Evolutionary conservation across 2,113 vertebrate species (phyloP).

Genomic region (Microcebus murinus): DNA sequence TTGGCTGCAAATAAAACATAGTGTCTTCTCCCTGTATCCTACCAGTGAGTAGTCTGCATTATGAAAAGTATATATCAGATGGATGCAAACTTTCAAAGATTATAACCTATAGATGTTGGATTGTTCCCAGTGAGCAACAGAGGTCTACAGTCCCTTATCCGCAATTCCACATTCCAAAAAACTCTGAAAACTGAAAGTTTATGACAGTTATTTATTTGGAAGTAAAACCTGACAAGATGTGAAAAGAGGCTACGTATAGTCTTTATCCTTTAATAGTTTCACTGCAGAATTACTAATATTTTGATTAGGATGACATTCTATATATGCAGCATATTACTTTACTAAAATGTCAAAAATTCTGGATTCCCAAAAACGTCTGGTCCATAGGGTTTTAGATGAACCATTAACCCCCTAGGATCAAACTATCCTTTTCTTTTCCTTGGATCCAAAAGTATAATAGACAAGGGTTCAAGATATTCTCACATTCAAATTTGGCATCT

Average conservation of each 20-base stretch:
- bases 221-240: background rate
- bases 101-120: background rate
- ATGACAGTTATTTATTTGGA: background rate
- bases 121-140: background rate
- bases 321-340: background rate
- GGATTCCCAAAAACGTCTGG: background rate
- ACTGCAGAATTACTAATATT: background rate
- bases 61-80: background rate
- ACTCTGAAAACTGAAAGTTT: background rate
- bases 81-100: background rate
- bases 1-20: background rate
- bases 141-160: background rate
- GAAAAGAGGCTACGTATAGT: background rate
- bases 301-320: background rate
- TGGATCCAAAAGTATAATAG: background rate
- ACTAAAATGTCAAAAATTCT: conserved; percentile 6
- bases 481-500: background rate
- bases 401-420: background rate
- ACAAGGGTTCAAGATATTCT: background rate
- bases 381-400: background rate
- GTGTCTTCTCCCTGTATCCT: background rate
- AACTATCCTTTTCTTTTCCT: background rate
- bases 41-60: background rate
- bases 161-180: background rate
- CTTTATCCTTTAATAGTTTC: background rate